Percentiles rank a stretch among this genome's conserved stretches.
Conservation (phyloP, 2,797 vertebrate genomes). For the Paratrypauchen microcephalus region DNA sequence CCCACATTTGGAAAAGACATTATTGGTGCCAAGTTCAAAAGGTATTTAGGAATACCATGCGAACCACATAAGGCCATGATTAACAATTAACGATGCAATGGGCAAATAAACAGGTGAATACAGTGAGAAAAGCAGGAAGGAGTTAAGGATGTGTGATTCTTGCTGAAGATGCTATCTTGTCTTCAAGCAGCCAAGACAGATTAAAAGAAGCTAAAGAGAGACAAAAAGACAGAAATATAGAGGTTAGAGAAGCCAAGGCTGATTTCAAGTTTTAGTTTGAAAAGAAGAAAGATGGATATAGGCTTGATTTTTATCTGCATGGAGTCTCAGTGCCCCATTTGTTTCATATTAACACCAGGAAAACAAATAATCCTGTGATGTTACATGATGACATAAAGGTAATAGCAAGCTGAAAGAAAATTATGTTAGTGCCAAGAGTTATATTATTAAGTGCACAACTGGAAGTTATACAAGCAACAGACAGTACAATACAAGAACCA, state of each 20-base stretch:
- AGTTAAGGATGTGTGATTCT: slow-evolving; percentile 87
- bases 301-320: slow-evolving; percentile 20
- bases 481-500: slow-evolving; percentile 46
- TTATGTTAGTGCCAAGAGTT: slow-evolving; percentile 54
- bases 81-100: slow-evolving; percentile 67
- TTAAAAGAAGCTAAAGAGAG: slow-evolving; percentile 91
- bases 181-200: slow-evolving; percentile 92
- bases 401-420: slow-evolving; percentile 26
- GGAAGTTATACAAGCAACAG: slow-evolving; percentile 54
- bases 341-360: slow-evolving; percentile 8
- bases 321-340: slow-evolving; percentile 4
- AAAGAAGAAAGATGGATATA: slow-evolving; percentile 20
- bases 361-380: slow-evolving; percentile 2
- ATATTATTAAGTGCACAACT: slow-evolving; percentile 17
- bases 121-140: slow-evolving; percentile 73
- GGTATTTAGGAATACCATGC: slow-evolving; percentile 77
- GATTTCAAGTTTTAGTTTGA: slow-evolving; percentile 26
- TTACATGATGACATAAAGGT: slow-evolving; percentile 1
- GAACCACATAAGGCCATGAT: slow-evolving; percentile 77
- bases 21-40: slow-evolving; percentile 65
- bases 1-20: slow-evolving; percentile 23
- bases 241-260: slow-evolving; percentile 79
- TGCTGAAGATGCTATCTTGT: slow-evolving; percentile 91
- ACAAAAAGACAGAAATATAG: slow-evolving; percentile 74
- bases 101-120: slow-evolving; percentile 62